Base-by-base conservation (phyloP, 2,888 invertebrate genomes). In the Aspidapion aeneum region DNA sequence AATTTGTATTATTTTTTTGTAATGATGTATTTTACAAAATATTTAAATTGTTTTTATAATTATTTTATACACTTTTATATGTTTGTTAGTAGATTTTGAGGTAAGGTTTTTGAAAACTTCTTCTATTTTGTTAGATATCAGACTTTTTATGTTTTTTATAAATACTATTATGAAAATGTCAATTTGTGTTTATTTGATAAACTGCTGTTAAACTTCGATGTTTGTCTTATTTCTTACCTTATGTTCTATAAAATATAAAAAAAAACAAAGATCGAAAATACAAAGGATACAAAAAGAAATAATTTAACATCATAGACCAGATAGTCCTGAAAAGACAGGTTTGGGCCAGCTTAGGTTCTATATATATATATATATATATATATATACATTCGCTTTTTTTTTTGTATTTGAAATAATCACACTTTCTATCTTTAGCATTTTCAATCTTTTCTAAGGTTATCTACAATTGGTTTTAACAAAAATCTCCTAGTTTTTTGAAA, bases 61-160 rank as follows among this genome's bases (percentile, higher is more conserved):
- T 77, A 76, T 79, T 79, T 79, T 79, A 75, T 79, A 79, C 78
- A 79, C 77, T 78, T 79, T 79, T 79, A 77, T 79, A 79, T 79
- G 79, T 79, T 79, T 80, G 79, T 80, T 80, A 79, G 77, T 75
- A 73, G 74, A 74, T 75, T 76, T 77, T 67, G 75, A 75, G 74
- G 77, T 77, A 75, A 77, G 77, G 78, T 78, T 78, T 78, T 78
- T 74, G 72, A 73, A 72, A 74, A 74, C 73, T 74, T 74, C 72
- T 72, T 72, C 74, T 78, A 78, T 80, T 80, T 80, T 80, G 80
- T 80, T 80, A 78, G 78, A 79, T 74, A 78, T 79, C 77, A 79
- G 77, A 80, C 79, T 79, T 79, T 79, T 79, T 80, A 79, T 80
- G 79, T 79, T 80, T 80, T 80, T 79, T 79, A 79, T 79, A 79